These are phyloP conservation scores for Montipora capitata DNA, from an alignment of 92 coral and sea anemone species.

Conservation along the genomic window DNA sequence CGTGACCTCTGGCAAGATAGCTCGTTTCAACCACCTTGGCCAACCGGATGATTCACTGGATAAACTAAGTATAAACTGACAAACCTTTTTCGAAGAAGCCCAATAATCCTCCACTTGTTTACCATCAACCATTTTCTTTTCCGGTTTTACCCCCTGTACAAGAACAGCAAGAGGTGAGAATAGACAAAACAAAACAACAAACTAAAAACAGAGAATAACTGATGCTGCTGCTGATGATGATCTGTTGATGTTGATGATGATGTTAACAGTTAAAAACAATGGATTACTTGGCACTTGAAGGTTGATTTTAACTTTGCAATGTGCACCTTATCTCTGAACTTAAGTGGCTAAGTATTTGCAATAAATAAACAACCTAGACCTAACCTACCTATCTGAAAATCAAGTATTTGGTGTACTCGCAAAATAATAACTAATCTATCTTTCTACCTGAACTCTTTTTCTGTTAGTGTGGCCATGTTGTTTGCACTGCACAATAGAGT, in stretches of 20 bases:
- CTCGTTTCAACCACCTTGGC: no score
- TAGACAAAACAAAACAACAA: neutral
- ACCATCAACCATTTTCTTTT: conserved; percentile 91
- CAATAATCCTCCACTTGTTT: conserved; percentile 96
- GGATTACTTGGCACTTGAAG: no score
- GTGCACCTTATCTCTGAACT: no score
- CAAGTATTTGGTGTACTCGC: neutral
- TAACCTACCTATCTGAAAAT: neutral
- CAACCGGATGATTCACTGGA: no score
- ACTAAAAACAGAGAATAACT: neutral
- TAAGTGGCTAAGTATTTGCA: no score
- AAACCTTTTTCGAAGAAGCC: conserved; percentile 97
- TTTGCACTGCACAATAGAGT: neutral
- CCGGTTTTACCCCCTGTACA: conserved; percentile 89
- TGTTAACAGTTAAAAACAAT: no score
- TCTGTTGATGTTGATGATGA: no score
- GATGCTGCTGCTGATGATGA: neutral
- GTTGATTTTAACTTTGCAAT: no score
- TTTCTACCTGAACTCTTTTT: neutral
- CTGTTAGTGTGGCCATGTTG: neutral
- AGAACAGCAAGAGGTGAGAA: neutral
- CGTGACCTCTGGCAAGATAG: no score
- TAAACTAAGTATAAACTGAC: no score
- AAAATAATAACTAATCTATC: neutral
- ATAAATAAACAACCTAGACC: neutral